phyloP scores from a whole-genome alignment of 2,888 invertebrate genomes.

The Chaetogeoica ovagalla region DNA sequence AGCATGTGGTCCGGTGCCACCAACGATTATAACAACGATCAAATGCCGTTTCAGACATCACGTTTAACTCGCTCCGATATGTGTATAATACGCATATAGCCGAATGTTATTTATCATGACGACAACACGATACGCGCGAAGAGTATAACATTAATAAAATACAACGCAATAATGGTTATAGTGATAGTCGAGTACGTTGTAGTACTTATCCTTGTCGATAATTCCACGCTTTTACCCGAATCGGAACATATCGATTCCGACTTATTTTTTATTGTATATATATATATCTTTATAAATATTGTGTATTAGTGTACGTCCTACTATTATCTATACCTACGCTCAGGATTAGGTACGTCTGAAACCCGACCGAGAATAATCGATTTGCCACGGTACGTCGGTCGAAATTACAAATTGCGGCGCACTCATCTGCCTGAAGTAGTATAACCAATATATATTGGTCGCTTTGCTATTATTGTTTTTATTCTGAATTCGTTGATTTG shows the following conservation, averaged over 20 bases:
- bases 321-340: neutral
- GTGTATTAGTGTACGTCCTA: neutral
- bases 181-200: neutral
- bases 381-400: conserved; percentile 11
- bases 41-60: neutral
- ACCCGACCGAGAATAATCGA: conserved; percentile 26
- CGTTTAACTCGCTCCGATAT: conserved; percentile 15
- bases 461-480: neutral
- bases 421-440: conserved; percentile 32
- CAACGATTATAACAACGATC: no score
- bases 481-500: neutral
- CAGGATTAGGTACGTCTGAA: conserved; percentile 23
- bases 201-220: conserved; percentile 25
- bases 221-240: conserved; percentile 35
- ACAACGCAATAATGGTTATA: neutral
- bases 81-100: neutral
- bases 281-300: neutral
- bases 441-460: neutral
- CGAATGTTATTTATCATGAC: conserved; percentile 7
- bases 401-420: neutral
- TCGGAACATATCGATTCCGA: conserved; percentile 6
- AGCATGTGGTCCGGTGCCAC: no score
- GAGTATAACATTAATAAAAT: neutral
- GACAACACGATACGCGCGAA: neutral
- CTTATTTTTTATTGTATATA: neutral